Base-by-base conservation (phyloP, 2,888 invertebrate species). In the Cheilosia impressa region DNA sequence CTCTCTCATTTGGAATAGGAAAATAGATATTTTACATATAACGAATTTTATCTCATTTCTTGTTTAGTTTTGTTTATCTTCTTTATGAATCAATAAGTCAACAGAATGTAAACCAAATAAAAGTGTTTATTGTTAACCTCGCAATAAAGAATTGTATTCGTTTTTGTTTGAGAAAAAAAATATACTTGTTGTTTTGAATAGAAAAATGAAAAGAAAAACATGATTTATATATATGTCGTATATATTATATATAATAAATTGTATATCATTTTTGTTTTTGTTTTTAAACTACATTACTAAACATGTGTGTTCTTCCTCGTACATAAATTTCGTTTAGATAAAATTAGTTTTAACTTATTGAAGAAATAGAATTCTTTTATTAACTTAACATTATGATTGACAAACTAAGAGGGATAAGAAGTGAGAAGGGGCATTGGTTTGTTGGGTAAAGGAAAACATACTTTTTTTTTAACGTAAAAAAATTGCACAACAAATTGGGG, bases 1-100 rank as follows among this genome's bases (percentile, higher is more conserved):
- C 76, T 85, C 83, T 78, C 76, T 76, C 77, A 68, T 76, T 72
- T 57, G 77, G 85, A 85, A 81, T 85, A 85, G 76, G 85, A 85
- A 85, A 85, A 85, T 85, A 85, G 75, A 85, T 85, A 81, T 80
- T 84, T 80, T 84, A 84, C 80, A 85, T 76, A 72, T 85, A 85
- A 80, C 81, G 85, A 76, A 77, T 85, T 77, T 72, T 63, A 75
- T 68, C 27, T 27, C 79, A 58, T 57, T 79, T 78, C 47, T 60
- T 77, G 65, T 65, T 75, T 57, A 6, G 63, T 66, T 50, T 71
- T 63, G 17, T 55, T 63, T 72, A 38, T 68, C 73, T 55, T 63
- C 45, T 47, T 55, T 47, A 41, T 27, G 45, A 65, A 45, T 71
- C 38, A 79, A 76, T 50, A 45, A 58, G 55, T 71, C 57, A 65